A percentile compares a stretch with the other conserved stretches of the same genome.
Conservation (phyloP, 2,797 vertebrate genomes). For the Apogon talboti region DNA sequence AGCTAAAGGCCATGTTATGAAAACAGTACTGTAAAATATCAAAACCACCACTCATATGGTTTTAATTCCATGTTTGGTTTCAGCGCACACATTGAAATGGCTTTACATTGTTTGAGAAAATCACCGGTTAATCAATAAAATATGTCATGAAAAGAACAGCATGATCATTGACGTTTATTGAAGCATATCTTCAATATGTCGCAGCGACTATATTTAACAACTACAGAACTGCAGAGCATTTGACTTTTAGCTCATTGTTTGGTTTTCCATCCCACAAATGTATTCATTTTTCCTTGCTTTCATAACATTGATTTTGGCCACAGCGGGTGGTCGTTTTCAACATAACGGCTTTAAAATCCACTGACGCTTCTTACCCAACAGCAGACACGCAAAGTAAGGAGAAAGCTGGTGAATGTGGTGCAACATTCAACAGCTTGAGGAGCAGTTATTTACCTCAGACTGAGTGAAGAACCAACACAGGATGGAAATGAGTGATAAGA, state of each 20-base stretch:
- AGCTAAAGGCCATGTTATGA: too few species aligned
- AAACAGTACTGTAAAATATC: too few species aligned
- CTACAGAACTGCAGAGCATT: background rate
- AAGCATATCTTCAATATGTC: background rate
- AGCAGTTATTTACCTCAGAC: background rate
- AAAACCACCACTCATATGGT: too few species aligned
- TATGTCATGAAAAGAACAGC: background rate
- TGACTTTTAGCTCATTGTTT: constrained; percentile 9
- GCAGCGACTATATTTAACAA: too few species aligned
- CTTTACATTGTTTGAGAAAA: background rate
- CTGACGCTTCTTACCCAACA: background rate
- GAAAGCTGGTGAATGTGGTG: too few species aligned
- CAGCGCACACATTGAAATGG: background rate
- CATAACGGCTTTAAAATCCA: constrained; percentile 4
- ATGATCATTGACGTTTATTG: background rate
- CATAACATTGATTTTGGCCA: constrained; percentile 1
- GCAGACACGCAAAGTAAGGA: constrained; percentile 3
- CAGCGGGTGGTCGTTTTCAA: constrained; percentile 6
- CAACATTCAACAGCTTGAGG: too few species aligned
- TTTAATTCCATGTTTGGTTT: background rate
- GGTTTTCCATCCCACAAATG: background rate
- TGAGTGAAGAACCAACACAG: background rate
- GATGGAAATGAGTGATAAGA: too few species aligned
- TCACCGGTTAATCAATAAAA: background rate
- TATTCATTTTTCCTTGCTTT: constrained; percentile 4